Evolutionary conservation across 2,797 vertebrate species (phyloP), one percentile per base, ranked within the genome.

Genomic region (Pogonophryne albipinna): DNA sequence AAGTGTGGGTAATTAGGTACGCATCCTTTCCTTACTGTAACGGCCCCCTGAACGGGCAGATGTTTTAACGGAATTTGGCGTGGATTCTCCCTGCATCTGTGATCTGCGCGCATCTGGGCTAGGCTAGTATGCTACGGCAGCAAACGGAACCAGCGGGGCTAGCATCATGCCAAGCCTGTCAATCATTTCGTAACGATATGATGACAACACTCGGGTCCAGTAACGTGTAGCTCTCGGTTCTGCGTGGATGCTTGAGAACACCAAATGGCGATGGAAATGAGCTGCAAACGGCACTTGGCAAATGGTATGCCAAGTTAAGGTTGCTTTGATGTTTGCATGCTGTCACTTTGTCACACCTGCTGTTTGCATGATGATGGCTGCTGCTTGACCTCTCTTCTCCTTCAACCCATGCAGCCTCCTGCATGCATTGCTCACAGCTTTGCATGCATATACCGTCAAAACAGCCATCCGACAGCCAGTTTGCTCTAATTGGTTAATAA

Each of bases 261-360:
- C 73, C 86, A 86, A 85, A 90, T 65, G 85, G 79, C 44, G 65
- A 74, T 62, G 70, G 49, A 20, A 57, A 70, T 14, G 61, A 79
- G 67, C 69, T 38, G 27, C 53, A 12, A 47, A 55, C 12, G 45
- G 66, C 77, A 49, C 11, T 1, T 41, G 79, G 65, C 88, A 83
- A 88, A 86, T 55, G 83, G 72, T 69, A 34, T 46, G 81, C 62
- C 83, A 87, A 88, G 84, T 90, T 87, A 68, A 27, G 74, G 74
- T 38, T 13, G 72, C 81, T 80, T 78, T 86, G 79, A 87, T 91
- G 88, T 90, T 59, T 72, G 85, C 79, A 31, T 82, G 87, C 72
- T 90, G 92, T 86, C 86, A 91, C 86, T 83, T 67, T 90, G 89
- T 92, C 90, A 88, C 86, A 91, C 88, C 89, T 93, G 91, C 87